Base-by-base conservation (phyloP, 2,888 invertebrate genomes). In the Miltochrista miniata region DNA sequence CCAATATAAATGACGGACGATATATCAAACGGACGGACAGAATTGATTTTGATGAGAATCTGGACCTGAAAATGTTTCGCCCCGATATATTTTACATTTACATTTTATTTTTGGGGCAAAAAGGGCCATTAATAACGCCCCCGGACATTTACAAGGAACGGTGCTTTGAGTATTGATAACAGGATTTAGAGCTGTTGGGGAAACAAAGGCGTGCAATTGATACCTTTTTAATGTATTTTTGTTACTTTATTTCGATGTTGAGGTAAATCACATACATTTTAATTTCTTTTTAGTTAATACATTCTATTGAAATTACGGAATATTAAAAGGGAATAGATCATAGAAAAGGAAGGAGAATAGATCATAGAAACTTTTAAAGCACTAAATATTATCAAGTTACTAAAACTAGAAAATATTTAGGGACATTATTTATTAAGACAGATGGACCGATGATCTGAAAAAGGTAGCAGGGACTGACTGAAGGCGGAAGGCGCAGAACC, bases 131-230 rank as follows among this genome's bases (percentile, higher is more conserved):
- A 33, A 43, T 48, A 30, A 43, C 10, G 5, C 13, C 10, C 18
- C 34, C 35, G 42, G 50, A 61, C 41, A 47, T 64, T 64, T 56
- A 34, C 34, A 40, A 35, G 29, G 14, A 11, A 13, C 37, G 5
- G 18, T 54, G 65, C 59, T 65, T 56, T 45, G 48, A 48, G 50
- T 61, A 61, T 59, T 51, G 56, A 65, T 65, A 62, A 48, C 59
- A 40, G 31, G 47, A 56, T 65, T 56, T 59, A 53, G 54, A 48
- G 48, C 42, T 41, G 45, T 52, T 41, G 51, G 36, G 8, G 29
- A 40, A 44, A 54, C 31, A 48, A 40, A 43, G 30, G 12, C 24
- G 7, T 11, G 56, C 59, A 47, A 63, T 51, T 56, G 62, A 62
- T 65, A 56, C 51, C 2, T 51, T 51, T 52, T 58, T 48, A 55